Evolutionary conservation across 2,888 invertebrate species (phyloP).

Genomic region (Cenopis cana): DNA sequence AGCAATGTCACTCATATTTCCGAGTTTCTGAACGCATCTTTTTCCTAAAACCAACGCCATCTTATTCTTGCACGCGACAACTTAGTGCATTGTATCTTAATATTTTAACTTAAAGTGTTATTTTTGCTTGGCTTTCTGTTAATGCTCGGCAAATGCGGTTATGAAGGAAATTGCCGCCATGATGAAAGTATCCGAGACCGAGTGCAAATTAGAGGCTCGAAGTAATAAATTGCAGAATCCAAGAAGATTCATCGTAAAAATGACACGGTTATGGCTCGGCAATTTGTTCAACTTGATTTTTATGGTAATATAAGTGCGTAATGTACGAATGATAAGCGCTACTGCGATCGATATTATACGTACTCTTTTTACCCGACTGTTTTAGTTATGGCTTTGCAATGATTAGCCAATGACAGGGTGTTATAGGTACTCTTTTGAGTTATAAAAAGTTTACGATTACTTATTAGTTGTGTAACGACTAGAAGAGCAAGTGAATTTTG

Average conservation of each 20-base stretch:
- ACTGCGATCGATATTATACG: background rate
- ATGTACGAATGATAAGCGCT: constrained; percentile 21
- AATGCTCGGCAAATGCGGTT: background rate
- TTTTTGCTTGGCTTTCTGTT: background rate
- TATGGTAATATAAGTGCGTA: constrained; percentile 39
- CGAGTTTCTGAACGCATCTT: constrained; percentile 43
- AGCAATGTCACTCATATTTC: constrained; percentile 40
- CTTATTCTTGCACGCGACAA: background rate
- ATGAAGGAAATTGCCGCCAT: constrained; percentile 36
- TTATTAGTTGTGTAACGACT: no score
- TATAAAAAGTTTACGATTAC: no score
- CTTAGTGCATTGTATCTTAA: background rate
- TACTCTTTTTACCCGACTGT: no score
- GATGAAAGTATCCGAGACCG: no score
- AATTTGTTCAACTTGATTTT: constrained; percentile 40
- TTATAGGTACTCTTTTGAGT: no score
- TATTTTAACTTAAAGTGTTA: background rate
- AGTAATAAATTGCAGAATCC: constrained; percentile 42
- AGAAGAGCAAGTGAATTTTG: no score
- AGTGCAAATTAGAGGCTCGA: constrained; percentile 41
- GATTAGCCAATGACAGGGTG: no score
- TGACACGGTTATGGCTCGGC: constrained; percentile 36
- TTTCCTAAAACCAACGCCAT: constrained; percentile 23
- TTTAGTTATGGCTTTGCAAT: no score
- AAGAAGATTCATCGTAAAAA: constrained; percentile 40